Evolutionary conservation across 2,113 vertebrate genomes (phyloP).

Genomic region (Elaphurus davidianus): DNA sequence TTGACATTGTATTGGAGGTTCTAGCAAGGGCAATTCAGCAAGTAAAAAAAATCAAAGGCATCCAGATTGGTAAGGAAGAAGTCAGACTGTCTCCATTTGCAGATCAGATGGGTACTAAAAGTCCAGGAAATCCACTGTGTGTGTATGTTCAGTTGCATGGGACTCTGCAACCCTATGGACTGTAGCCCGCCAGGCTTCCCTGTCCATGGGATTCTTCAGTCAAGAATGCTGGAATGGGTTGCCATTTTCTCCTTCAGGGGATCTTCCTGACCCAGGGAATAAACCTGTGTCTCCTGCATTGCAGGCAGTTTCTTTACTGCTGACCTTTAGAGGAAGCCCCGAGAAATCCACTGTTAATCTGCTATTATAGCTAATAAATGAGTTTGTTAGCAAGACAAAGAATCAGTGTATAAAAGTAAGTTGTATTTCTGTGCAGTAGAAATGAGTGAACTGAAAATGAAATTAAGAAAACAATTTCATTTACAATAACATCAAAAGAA

Average conservation of each 20-base stretch:
- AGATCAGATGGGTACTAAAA: not conserved
- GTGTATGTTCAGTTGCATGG: not conserved
- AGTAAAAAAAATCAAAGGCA: not conserved
- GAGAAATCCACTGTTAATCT: not conserved
- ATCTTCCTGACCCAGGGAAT: not conserved
- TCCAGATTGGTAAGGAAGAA: not conserved
- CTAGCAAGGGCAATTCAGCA: not conserved
- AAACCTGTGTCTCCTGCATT: not conserved
- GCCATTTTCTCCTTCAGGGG: not conserved
- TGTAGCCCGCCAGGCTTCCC: not conserved
- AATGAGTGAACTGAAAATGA: not conserved
- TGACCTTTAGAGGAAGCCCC: not conserved
- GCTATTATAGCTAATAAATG: not conserved
- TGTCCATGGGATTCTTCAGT: not conserved
- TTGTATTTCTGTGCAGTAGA: not conserved
- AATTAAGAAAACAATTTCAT: not conserved
- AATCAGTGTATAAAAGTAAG: not conserved
- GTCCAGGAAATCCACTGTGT: not conserved
- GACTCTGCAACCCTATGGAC: not conserved
- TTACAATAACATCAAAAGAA: not conserved
- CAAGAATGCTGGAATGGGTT: not conserved
- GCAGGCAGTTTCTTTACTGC: not conserved
- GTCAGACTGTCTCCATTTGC: not conserved
- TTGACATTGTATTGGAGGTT: not conserved
- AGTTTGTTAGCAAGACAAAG: not conserved